phyloP scores from a whole-genome alignment of 2,113 vertebrate species.

The Herpailurus yagouaroundi region DNA sequence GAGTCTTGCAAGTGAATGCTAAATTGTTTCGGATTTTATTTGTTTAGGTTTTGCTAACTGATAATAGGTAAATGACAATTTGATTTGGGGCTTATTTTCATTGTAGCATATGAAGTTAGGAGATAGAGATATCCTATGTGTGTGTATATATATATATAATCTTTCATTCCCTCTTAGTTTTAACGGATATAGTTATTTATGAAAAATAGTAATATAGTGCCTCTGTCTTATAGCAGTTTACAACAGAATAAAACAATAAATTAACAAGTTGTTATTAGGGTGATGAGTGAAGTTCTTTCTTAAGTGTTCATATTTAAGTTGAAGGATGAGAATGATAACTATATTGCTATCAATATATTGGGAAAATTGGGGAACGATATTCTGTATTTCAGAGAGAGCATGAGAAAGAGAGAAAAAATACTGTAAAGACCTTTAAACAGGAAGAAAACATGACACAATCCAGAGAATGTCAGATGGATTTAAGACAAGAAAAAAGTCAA shows the following conservation, averaged over 20 bases:
- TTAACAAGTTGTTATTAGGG: background rate
- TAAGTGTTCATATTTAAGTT: background rate
- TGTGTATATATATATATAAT: background rate
- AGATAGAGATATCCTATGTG: background rate
- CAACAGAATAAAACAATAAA: background rate
- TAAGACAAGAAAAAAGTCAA: background rate
- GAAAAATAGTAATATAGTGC: background rate
- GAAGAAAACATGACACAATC: background rate
- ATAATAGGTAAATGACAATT: background rate
- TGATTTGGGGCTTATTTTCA: background rate
- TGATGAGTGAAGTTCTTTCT: background rate
- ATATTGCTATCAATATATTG: background rate
- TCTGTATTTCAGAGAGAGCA: background rate
- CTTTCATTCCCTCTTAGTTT: background rate
- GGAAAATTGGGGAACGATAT: background rate
- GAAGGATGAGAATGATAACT: background rate
- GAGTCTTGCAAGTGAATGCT: background rate
- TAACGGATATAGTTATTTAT: background rate
- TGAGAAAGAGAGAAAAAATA: background rate
- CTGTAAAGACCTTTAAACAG: background rate
- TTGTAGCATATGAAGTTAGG: background rate
- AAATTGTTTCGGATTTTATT: background rate
- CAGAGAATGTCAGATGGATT: background rate
- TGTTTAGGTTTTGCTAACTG: background rate
- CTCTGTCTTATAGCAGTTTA: background rate